Conservation (phyloP, 2,888 invertebrate genomes). For the Metallyticus violacea region DNA sequence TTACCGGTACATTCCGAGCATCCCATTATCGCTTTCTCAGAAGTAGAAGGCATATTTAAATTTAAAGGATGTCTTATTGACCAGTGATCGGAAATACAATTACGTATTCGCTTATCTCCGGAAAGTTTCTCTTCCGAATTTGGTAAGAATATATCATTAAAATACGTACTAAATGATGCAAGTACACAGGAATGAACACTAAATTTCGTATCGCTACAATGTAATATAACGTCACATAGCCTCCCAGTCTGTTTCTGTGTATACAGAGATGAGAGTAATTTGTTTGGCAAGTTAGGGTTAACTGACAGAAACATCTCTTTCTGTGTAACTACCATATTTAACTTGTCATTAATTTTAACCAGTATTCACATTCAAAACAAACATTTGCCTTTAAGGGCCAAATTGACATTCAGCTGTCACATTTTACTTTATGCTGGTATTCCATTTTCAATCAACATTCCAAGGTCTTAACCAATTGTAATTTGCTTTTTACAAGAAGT, state of each 20-base stretch:
- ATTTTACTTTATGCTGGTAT: background rate
- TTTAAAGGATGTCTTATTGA: constrained; percentile 24
- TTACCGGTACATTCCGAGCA: constrained; percentile 28
- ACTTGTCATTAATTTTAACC: background rate
- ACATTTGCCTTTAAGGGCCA: background rate
- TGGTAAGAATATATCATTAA: background rate
- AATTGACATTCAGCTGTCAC: background rate
- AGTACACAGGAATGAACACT: constrained; percentile 28
- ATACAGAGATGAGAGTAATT: constrained; percentile 21
- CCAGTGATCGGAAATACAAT: constrained; percentile 5
- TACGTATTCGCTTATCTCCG: background rate
- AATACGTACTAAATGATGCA: constrained; percentile 28
- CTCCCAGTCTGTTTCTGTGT: constrained; percentile 23
- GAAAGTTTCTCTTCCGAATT: background rate
- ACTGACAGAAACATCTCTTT: background rate
- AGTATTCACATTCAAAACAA: too few species aligned
- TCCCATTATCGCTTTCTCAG: background rate
- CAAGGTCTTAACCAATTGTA: too few species aligned
- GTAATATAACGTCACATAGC: constrained; percentile 26
- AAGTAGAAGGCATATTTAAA: constrained; percentile 4
- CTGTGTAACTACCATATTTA: background rate
- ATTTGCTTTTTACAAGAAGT: too few species aligned
- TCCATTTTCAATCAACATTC: background rate
- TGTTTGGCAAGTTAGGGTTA: constrained; percentile 18
- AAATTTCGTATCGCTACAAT: constrained; percentile 16